Conservation (phyloP, 2,797 vertebrate genomes). For the Malacoraja senta region DNA sequence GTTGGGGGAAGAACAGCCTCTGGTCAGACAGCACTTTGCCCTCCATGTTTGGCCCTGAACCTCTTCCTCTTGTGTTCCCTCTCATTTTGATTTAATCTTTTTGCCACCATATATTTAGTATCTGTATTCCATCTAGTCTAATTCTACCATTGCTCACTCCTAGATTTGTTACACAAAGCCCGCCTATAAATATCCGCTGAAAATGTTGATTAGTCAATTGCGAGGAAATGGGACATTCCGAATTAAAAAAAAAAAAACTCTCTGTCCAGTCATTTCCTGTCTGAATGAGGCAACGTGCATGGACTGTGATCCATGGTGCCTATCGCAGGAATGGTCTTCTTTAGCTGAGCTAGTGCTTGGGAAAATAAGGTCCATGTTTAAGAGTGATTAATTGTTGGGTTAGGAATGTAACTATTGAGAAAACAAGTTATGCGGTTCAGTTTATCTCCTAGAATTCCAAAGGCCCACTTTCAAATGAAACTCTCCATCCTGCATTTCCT, state of each 20-base stretch:
- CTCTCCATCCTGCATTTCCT: background rate
- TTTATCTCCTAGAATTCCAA: too few species aligned
- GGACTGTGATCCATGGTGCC: background rate
- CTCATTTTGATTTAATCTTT: background rate
- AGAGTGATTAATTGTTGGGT: background rate
- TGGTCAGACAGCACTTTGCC: too few species aligned
- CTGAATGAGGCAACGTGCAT: background rate
- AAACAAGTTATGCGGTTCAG: background rate
- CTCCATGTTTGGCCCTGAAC: background rate
- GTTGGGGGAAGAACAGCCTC: too few species aligned
- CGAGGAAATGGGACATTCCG: background rate
- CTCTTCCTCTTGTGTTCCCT: background rate
- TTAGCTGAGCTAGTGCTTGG: background rate
- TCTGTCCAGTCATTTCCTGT: background rate
- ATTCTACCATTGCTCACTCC: background rate
- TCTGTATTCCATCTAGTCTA: background rate
- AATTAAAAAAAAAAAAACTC: background rate
- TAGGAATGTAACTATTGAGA: background rate
- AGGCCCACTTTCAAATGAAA: background rate
- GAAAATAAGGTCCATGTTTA: background rate
- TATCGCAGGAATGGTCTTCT: background rate
- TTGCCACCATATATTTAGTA: background rate
- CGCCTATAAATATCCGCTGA: background rate
- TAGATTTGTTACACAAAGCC: background rate
- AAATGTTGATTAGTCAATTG: background rate